Base-by-base conservation (phyloP, 1,140 invertebrate genomes). In the Yoshiicerus persimilis region DNA sequence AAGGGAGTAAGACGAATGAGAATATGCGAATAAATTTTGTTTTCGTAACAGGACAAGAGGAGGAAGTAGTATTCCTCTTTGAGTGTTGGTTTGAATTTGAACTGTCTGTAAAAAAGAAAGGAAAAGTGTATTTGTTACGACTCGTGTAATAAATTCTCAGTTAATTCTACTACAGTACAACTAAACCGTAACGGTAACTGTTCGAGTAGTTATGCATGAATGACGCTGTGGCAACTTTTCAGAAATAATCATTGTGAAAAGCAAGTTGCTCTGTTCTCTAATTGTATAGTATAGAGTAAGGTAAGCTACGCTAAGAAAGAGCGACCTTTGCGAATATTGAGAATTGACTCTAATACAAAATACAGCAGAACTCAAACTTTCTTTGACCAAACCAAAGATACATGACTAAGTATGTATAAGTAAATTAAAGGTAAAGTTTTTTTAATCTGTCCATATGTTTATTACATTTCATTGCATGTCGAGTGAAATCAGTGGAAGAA, bases 401-500 rank as follows among this genome's bases (percentile, higher is more conserved):
- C n/a, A n/a, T n/a, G n/a, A n/a, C n/a, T n/a, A n/a, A n/a, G n/a
- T n/a, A n/a, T n/a, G n/a, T 16, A 70, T 27, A 30, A 23, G 9
- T 23, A 64, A 64, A 9, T n/a, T 23, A 64, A 34, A 75, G 66
- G 34, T 80, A 34, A 80, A 80, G 32, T 80, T 80, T 80, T 80
- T 80, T 32, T 36, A 30, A 80, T 20, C 75, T 80, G 75, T 80
- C 32, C 75, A 34, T 38, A 9, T 70, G 11, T 34, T 8, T 77
- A 80, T 80, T 80, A 9, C 34, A 32, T 80, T 70, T 8, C 34
- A 80, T 80, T 36, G 75, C 34, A 80, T 80, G 75, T 38, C 75
- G n/a, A 80, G 75, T 80, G 75, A 80, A 80, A 80, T 80, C 75
- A 34, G 75, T 80, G 36, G 75, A 38, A 80, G 75, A 80, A 80